Evolutionary conservation across 1,140 invertebrate species (phyloP), one percentile per base, ranked within the genome.

Genomic region (Rhyzopertha dominica): DNA sequence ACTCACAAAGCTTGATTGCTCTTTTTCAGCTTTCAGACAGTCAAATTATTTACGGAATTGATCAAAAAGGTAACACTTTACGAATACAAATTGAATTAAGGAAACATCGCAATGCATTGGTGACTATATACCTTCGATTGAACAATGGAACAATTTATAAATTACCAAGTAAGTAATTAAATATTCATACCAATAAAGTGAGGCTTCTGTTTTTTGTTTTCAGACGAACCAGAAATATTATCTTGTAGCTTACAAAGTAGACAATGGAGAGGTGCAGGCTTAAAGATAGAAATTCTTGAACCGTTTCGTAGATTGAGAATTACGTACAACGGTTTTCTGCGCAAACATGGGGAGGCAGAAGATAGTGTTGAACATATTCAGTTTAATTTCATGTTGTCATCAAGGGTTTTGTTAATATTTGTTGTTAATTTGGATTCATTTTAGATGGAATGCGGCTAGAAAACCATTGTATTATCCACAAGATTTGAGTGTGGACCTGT

Each of bases 351-450:
- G n/a, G n/a, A 12, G 9, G 29, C 9, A 5, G 34, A 29, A 20
- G 49, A 42, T 9, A 43, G 43, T 31, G 34, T 61, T 10, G 54
- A 62, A 43, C 51, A 62, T 34, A 49, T 63, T 10, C 50, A 55
- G 26, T 62, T 65, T 31, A 59, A 50, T 43, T 59, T 65, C 14
- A 54, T 61, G 63, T 65, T n/a, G n/a, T n/a, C n/a, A n/a, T n/a
- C n/a, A n/a, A 16, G 22, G n/a, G 18, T 36, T 14, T 10, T 8
- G 34, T 16, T 18, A 4, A 39, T 8, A 9, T 29, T 12, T 30
- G 12, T 2, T 10, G 4, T 40, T 39, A 31, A 22, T 31, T 18
- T 13, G 23, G 9, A 32, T 16, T 18, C 13, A 13, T 61, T 62
- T 42, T 28, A 65, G 63, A 35, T 65, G 59, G 47, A 59, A 54